phyloP scores from a whole-genome alignment of 1,140 invertebrate genomes.

The Planococcus citri region DNA sequence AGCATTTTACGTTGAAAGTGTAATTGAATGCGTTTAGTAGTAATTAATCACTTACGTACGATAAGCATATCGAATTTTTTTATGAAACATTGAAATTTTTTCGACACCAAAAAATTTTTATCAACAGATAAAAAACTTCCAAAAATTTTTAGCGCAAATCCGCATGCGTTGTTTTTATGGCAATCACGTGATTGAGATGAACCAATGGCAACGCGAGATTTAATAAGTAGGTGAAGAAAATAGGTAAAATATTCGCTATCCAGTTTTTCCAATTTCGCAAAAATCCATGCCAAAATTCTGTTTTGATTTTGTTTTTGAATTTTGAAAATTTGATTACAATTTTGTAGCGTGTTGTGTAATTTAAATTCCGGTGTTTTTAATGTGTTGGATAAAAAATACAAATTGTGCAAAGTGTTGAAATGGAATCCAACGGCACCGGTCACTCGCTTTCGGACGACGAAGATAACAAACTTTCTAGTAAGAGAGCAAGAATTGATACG shows the following conservation, averaged over 20 bases:
- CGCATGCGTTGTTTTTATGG: not conserved
- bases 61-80: no score
- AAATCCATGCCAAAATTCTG: no score
- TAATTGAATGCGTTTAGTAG: no score
- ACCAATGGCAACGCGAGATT: not conserved
- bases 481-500: conserved; percentile 27
- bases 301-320: no score
- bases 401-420: not conserved
- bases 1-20: no score
- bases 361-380: no score
- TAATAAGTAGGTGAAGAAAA: not conserved
- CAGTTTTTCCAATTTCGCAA: no score
- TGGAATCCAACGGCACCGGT: not conserved
- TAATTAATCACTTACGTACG: no score
- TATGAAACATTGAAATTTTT: no score
- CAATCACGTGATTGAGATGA: not conserved
- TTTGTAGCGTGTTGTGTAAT: no score
- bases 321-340: no score
- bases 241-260: not conserved
- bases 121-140: not conserved
- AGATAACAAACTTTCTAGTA: conserved; percentile 23
- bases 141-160: not conserved
- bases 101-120: not conserved
- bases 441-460: conserved; percentile 10
- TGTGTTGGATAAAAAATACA: no score